A percentile compares a stretch with the other conserved stretches of the same genome.
phyloP scores from a whole-genome alignment of 2,888 invertebrate species.

The Spialia ferax region DNA sequence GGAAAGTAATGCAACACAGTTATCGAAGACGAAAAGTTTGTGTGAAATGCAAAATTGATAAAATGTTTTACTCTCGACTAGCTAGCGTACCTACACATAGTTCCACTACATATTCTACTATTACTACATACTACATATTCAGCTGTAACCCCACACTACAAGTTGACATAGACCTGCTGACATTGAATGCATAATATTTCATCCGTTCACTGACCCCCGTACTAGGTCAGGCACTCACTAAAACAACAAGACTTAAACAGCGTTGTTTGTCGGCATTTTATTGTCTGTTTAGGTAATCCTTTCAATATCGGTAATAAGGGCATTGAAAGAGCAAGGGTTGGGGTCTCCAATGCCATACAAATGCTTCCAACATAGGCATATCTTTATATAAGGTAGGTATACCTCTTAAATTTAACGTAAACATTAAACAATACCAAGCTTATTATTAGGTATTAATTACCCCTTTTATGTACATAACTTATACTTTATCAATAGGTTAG shows the following conservation, averaged over 20 bases:
- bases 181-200: constrained; percentile 20
- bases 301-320: neutral
- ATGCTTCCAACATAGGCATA: neutral
- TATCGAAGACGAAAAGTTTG: too few relatives aligned
- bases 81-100: too few relatives aligned
- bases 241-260: neutral
- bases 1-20: too few relatives aligned
- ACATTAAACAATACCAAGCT: too few relatives aligned
- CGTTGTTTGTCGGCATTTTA: neutral
- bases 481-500: too few relatives aligned
- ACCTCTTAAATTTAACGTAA: too few relatives aligned
- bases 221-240: constrained; percentile 5
- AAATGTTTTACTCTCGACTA: too few relatives aligned
- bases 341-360: neutral
- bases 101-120: neutral
- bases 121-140: neutral
- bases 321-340: neutral
- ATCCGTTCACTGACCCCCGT: constrained; percentile 12
- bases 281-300: neutral
- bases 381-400: too few relatives aligned
- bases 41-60: too few relatives aligned
- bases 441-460: too few relatives aligned
- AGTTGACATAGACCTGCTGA: constrained; percentile 14
- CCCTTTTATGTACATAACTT: too few relatives aligned
- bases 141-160: neutral